Evolutionary conservation across 2,888 invertebrate genomes (phyloP).

Genomic region (Hymenopus coronatus): DNA sequence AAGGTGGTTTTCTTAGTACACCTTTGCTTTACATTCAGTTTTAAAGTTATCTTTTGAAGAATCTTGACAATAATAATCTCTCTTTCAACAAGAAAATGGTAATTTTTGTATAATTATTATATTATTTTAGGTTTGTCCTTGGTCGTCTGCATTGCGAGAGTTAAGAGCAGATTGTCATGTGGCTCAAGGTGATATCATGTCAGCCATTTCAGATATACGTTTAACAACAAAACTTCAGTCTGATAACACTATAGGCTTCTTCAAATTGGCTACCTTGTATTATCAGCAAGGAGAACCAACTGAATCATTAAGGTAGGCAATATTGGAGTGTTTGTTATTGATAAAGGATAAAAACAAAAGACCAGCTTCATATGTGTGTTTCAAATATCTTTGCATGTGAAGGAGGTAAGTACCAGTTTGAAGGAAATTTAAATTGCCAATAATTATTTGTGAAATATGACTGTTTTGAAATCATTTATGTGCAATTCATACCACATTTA

Average conservation of each 20-base stretch:
- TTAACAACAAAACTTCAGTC: conserved; percentile 85
- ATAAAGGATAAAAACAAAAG: no score
- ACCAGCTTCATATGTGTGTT: no score
- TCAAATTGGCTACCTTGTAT: conserved; percentile 76
- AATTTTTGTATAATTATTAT: not conserved
- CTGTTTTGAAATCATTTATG: no score
- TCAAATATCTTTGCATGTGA: no score
- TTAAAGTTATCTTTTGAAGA: not conserved
- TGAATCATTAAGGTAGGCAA: conserved; percentile 74
- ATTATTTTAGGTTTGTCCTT: conserved; percentile 67
- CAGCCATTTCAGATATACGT: conserved; percentile 87
- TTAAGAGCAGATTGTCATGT: conserved; percentile 84
- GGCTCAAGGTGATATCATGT: conserved; percentile 70
- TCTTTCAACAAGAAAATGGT: no score
- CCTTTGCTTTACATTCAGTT: no score
- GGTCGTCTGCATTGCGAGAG: conserved; percentile 81
- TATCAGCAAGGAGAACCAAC: conserved; percentile 91
- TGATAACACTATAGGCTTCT: conserved; percentile 87
- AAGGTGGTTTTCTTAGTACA: no score
- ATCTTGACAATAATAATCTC: not conserved
- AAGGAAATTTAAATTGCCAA: no score
- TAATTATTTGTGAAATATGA: no score
- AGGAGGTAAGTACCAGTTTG: no score
- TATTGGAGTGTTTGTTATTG: no score
- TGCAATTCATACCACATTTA: no score